Percentiles rank a stretch among this genome's conserved stretches.
Evolutionary conservation across 2,797 vertebrate species (phyloP).

Genomic region (Cossypha caffra): DNA sequence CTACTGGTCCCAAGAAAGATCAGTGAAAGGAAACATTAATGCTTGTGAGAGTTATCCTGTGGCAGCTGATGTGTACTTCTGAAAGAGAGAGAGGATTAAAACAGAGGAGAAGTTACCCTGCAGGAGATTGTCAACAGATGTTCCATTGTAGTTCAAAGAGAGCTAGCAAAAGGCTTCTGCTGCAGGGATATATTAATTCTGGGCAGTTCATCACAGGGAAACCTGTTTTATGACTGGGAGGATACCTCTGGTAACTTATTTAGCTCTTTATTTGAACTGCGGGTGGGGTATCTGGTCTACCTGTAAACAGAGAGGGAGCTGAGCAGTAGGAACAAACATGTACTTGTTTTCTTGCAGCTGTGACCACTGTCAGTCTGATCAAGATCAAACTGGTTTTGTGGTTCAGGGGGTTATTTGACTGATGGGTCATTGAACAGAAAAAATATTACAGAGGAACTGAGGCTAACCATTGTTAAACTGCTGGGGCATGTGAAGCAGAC

Average conservation of each 20-base stretch:
- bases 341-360: conserved; percentile 7
- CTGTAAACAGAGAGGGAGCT: conserved; percentile 12
- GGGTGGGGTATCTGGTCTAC: conserved; percentile 13
- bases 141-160: conserved; percentile 67
- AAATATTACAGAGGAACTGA: background rate
- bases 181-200: conserved; percentile 60
- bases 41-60: background rate
- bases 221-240: conserved; percentile 51
- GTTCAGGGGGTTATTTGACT: conserved; percentile 16
- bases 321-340: background rate
- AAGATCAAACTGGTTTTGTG: conserved; percentile 21
- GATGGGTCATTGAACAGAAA: background rate
- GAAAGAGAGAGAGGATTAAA: conserved; percentile 43
- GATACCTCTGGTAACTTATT: conserved; percentile 15
- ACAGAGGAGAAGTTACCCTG: conserved; percentile 32
- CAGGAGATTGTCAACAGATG: conserved; percentile 67
- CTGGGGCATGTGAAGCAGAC: background rate
- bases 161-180: conserved; percentile 38
- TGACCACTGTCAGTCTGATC: background rate
- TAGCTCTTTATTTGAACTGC: conserved; percentile 40
- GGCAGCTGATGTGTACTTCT: conserved; percentile 34
- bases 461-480: background rate
- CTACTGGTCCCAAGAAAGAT: background rate
- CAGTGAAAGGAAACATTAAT: background rate
- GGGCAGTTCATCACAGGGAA: conserved; percentile 58